These are phyloP conservation scores for Nymphalis urticae DNA, from an alignment of 2,888 invertebrate species.

Conservation along the genomic window DNA sequence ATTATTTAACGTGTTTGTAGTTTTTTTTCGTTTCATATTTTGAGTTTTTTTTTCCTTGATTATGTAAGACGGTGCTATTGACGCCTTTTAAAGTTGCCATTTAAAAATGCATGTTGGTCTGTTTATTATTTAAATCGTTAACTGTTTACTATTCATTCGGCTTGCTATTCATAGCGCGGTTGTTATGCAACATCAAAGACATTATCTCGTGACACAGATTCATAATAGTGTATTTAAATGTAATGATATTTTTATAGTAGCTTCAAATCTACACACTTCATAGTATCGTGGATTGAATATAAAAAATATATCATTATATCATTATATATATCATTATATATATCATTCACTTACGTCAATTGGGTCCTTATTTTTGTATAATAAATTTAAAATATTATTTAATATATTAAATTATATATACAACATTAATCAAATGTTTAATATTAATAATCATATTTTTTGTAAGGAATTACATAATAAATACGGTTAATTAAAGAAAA, in stretches of 20 bases:
- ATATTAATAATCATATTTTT: background rate
- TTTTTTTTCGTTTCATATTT: background rate
- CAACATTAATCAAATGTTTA: background rate
- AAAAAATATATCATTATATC: background rate
- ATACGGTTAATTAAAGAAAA: background rate
- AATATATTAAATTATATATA: background rate
- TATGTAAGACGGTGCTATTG: background rate
- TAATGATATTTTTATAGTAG: slow-evolving; percentile 17
- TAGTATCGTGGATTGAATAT: background rate
- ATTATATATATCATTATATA: background rate
- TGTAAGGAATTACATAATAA: background rate
- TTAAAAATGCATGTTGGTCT: slow-evolving; percentile 6
- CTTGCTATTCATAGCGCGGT: slow-evolving; percentile 34
- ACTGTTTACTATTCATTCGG: slow-evolving; percentile 24
- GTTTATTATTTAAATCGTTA: slow-evolving; percentile 17
- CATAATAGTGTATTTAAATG: slow-evolving; percentile 27
- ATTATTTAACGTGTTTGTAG: too few relatives aligned
- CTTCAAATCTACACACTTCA: background rate
- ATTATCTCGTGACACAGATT: slow-evolving; percentile 44
- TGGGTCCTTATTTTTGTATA: background rate
- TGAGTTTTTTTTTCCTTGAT: background rate
- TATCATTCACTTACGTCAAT: background rate
- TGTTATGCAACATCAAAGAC: slow-evolving; percentile 38
- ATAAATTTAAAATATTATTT: background rate
- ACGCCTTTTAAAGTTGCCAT: background rate